Evolutionary conservation across 2,888 invertebrate genomes (phyloP).

Genomic region (Therioaphis trifolii): DNA sequence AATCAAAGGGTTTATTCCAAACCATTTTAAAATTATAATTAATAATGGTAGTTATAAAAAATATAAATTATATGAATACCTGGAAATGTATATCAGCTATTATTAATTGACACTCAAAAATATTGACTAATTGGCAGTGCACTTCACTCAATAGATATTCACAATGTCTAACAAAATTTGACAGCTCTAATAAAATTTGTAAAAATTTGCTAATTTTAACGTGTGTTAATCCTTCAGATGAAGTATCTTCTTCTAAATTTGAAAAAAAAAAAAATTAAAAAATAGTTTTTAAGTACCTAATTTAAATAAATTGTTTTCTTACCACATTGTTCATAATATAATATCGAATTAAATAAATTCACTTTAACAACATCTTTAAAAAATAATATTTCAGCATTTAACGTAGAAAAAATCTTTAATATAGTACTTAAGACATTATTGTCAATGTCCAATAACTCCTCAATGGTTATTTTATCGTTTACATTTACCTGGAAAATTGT

Average conservation of each 20-base stretch:
- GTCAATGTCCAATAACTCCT: constrained; percentile 81
- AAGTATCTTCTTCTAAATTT: constrained; percentile 37
- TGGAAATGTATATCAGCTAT: constrained; percentile 67
- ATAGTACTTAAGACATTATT: constrained; percentile 84
- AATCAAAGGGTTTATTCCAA: too few relatives aligned
- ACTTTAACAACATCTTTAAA: constrained; percentile 45
- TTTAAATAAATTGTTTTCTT: not conserved
- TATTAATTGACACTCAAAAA: constrained; percentile 70
- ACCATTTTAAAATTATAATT: too few relatives aligned
- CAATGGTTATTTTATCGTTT: constrained; percentile 67
- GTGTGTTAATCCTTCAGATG: constrained; percentile 4
- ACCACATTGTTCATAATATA: constrained; percentile 60
- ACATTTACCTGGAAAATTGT: constrained; percentile 37
- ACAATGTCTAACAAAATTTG: constrained; percentile 77
- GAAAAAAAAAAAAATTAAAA: not conserved
- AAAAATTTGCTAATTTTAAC: constrained; percentile 70
- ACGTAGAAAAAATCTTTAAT: constrained; percentile 80
- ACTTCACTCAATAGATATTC: constrained; percentile 79
- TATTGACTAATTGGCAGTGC: constrained; percentile 80
- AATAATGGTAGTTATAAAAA: too few relatives aligned
- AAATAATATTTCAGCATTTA: constrained; percentile 79
- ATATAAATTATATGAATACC: constrained; percentile 64
- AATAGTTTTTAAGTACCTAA: not conserved
- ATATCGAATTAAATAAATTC: constrained; percentile 56
- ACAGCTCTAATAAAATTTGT: constrained; percentile 72